phyloP scores from a whole-genome alignment of 2,113 vertebrate species.

The Castor canadensis region DNA sequence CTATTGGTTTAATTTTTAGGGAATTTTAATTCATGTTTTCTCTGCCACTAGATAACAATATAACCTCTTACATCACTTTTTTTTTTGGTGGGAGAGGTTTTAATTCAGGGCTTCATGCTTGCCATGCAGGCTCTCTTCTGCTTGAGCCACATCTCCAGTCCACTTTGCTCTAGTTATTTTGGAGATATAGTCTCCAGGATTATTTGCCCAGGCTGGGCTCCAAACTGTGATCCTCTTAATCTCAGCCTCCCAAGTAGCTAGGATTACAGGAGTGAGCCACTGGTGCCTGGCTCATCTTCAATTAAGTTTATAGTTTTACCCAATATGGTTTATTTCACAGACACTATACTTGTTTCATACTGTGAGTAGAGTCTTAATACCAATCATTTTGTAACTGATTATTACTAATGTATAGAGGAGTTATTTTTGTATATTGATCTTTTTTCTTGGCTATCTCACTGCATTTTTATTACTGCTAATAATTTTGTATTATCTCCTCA shows the following conservation, averaged over 20 bases:
- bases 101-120: too few relatives aligned
- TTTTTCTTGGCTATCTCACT: neutral
- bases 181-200: too few relatives aligned
- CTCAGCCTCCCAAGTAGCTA: too few relatives aligned
- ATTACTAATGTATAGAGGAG: neutral
- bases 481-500: neutral
- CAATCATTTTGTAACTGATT: neutral
- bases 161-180: too few relatives aligned
- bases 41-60: neutral
- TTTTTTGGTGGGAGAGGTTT: too few relatives aligned
- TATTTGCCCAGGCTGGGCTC: too few relatives aligned
- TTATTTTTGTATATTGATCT: neutral
- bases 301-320: neutral
- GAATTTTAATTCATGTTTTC: conserved; percentile 24
- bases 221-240: too few relatives aligned
- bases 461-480: neutral
- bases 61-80: too few relatives aligned
- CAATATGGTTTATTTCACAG: neutral
- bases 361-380: neutral
- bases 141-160: too few relatives aligned
- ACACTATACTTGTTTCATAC: neutral
- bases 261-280: too few relatives aligned
- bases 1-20: neutral
- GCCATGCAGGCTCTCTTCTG: too few relatives aligned
- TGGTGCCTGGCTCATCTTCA: too few relatives aligned